A percentile compares a stretch with the other conserved stretches of the same genome.
Evolutionary conservation across 2,797 vertebrate species (phyloP).

Genomic region (Borostomias antarcticus): DNA sequence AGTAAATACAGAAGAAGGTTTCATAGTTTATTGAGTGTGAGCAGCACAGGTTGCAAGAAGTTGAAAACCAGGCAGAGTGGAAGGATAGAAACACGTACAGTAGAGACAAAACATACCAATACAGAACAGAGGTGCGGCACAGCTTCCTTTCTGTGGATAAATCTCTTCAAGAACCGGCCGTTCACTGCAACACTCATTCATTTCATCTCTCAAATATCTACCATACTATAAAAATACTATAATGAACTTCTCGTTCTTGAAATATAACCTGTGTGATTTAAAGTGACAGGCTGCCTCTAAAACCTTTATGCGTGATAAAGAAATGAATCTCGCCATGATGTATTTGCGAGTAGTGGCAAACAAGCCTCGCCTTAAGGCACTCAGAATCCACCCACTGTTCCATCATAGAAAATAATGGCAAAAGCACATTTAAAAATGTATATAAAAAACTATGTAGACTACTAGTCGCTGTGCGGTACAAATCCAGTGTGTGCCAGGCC

Average conservation of each 20-base stretch:
- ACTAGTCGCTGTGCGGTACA: conserved; percentile 26
- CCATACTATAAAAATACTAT: conserved; percentile 10
- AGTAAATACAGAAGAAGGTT: not conserved
- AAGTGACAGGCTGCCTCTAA: not conserved
- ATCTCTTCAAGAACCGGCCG: not conserved
- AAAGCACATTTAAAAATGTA: conserved; percentile 51
- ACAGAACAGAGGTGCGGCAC: conserved; percentile 25
- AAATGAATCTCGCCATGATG: not conserved
- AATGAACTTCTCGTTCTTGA: not conserved
- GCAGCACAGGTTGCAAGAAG: conserved; percentile 24
- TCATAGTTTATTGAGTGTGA: conserved; percentile 54
- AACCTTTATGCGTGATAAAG: not conserved
- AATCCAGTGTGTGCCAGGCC: conserved; percentile 20
- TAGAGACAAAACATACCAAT: conserved; percentile 19
- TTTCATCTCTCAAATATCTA: not conserved
- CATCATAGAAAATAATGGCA: conserved; percentile 40
- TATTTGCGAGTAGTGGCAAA: not conserved
- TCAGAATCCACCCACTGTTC: conserved; percentile 22
- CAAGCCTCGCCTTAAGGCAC: not conserved
- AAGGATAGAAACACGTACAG: conserved; percentile 24
- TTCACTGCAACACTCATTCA: not conserved
- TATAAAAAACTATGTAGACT: conserved; percentile 60
- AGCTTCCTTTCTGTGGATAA: conserved; percentile 13
- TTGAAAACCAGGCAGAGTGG: conserved; percentile 21
- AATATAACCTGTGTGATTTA: not conserved